A percentile compares a stretch with the other conserved stretches of the same genome.
Conservation (phyloP, 2,113 vertebrate species). For the Proteles cristata region DNA sequence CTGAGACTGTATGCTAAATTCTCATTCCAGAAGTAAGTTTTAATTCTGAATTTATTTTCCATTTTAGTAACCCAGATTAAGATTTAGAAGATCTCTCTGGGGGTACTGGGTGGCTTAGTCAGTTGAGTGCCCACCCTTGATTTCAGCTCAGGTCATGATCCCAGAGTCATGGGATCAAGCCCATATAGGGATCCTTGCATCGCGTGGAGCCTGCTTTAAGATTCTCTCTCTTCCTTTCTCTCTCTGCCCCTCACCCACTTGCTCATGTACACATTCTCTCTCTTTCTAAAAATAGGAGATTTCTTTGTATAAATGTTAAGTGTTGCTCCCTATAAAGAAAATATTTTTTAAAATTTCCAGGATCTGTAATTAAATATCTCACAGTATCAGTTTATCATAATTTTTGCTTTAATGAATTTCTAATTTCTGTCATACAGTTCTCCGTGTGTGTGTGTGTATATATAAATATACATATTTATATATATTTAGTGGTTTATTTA, state of each 20-base stretch:
- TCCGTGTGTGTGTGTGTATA: too few species aligned
- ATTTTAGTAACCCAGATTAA: constrained; percentile 19
- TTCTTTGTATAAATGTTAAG: neutral
- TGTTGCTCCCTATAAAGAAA: constrained; percentile 21
- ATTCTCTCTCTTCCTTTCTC: too few species aligned
- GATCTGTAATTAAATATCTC: constrained; percentile 42
- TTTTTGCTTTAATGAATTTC: constrained; percentile 28
- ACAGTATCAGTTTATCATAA: neutral
- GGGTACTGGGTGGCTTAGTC: too few species aligned
- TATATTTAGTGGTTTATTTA: too few species aligned
- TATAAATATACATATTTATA: too few species aligned
- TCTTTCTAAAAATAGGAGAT: neutral
- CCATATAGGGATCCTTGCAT: too few species aligned
- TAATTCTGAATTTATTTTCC: constrained; percentile 23
- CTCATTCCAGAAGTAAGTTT: neutral
- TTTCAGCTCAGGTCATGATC: too few species aligned
- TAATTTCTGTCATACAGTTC: neutral
- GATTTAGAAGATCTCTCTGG: neutral
- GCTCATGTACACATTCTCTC: too few species aligned
- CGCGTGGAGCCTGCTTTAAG: too few species aligned
- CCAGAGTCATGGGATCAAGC: too few species aligned
- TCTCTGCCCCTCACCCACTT: too few species aligned
- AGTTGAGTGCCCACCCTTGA: too few species aligned
- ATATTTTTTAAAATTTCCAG: constrained; percentile 27
- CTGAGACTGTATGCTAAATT: constrained; percentile 14